Percentiles rank a stretch among this genome's conserved stretches.
phyloP scores from a whole-genome alignment of 1,140 invertebrate species.

The Homalodisca vitripennis region DNA sequence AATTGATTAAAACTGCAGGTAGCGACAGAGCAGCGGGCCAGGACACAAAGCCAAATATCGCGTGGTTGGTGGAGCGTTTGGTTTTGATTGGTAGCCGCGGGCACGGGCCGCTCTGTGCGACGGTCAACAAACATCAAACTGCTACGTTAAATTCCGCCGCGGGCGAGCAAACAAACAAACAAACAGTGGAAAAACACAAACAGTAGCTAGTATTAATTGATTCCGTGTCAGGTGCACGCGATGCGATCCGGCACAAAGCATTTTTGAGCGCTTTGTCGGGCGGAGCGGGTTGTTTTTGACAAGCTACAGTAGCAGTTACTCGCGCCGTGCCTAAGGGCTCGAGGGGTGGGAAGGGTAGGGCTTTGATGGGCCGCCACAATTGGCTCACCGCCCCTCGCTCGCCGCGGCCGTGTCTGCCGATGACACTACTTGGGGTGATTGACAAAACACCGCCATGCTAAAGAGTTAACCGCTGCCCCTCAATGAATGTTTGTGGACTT shows the following conservation, averaged over 20 bases:
- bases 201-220: slow-evolving; percentile 9
- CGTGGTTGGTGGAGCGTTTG: neutral
- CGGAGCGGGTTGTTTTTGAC: neutral
- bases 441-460: slow-evolving; percentile 15
- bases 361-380: slow-evolving; percentile 21
- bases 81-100: neutral
- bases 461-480: no score
- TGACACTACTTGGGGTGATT: neutral
- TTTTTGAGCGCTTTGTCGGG: slow-evolving; percentile 14
- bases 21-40: neutral
- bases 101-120: no score
- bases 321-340: neutral
- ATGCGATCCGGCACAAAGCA: slow-evolving; percentile 3
- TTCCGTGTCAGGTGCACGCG: slow-evolving; percentile 8
- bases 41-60: slow-evolving; percentile 5
- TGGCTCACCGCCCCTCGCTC: neutral
- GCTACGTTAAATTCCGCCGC: neutral
- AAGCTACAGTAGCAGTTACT: neutral
- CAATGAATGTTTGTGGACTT: no score
- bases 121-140: neutral
- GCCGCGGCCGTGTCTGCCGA: neutral
- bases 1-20: neutral
- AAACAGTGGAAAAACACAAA: slow-evolving; percentile 3
- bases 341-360: neutral
- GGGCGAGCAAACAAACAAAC: slow-evolving; percentile 14